Evolutionary conservation across 2,113 vertebrate species (phyloP).

Genomic region (Motacilla tschutschensis): DNA sequence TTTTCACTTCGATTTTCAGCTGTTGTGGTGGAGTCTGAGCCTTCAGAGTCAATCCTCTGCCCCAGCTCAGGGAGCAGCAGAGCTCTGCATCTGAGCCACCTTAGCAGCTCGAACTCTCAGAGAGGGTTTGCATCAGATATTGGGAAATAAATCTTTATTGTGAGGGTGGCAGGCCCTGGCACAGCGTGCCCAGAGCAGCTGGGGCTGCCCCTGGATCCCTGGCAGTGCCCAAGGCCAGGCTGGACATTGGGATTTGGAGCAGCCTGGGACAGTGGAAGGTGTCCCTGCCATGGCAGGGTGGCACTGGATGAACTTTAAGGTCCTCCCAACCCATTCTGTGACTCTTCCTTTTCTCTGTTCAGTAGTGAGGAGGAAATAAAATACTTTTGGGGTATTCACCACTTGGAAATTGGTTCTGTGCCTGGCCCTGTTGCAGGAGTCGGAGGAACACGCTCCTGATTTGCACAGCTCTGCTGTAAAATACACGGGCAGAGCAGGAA

Average conservation of each 20-base stretch:
- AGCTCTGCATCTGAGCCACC: not conserved
- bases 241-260: not conserved
- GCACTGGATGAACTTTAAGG: not conserved
- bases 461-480: not conserved
- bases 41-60: not conserved
- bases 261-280: accelerated
- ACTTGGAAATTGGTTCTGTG: not conserved
- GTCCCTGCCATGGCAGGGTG: not conserved
- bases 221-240: not conserved
- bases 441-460: not conserved
- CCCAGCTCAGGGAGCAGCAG: not conserved
- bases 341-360: not conserved
- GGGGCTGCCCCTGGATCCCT: not conserved
- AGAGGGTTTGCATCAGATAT: not conserved
- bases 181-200: not conserved
- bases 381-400: not conserved
- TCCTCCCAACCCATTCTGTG: not conserved
- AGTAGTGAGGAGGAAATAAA: not conserved
- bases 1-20: not conserved
- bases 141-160: not conserved
- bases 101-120: not conserved
- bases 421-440: not conserved
- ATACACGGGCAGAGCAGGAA: accelerated
- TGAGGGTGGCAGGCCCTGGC: not conserved
- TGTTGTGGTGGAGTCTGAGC: not conserved